Percentiles rank a stretch among this genome's conserved stretches.
phyloP scores from a whole-genome alignment of 2,797 vertebrate genomes.

The Apodemus agrarius region DNA sequence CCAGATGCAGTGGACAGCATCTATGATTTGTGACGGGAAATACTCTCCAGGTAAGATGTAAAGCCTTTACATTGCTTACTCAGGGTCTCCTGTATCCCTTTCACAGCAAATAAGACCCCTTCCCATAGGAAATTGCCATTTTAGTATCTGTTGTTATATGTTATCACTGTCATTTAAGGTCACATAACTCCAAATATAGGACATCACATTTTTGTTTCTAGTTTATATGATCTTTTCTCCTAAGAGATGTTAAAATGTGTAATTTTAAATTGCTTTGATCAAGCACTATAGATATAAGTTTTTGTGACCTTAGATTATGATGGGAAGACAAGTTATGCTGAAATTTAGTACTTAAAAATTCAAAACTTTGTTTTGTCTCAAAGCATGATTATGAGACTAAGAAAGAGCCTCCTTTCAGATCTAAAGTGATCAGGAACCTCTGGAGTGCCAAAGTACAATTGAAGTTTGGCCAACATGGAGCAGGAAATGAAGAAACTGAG shows the following conservation, averaged over 20 bases:
- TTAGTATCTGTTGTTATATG: constrained; percentile 16
- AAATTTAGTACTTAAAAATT: constrained; percentile 26
- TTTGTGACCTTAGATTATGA: background rate
- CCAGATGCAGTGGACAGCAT: background rate
- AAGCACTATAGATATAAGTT: constrained; percentile 13
- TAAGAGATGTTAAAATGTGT: background rate
- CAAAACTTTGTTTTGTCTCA: background rate
- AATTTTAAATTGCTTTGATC: background rate
- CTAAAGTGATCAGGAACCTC: background rate
- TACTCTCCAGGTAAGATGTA: background rate
- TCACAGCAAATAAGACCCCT: background rate
- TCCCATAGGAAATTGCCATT: background rate
- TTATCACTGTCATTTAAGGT: constrained; percentile 25
- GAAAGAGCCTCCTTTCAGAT: background rate
- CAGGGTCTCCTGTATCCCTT: background rate
- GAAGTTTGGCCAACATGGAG: background rate
- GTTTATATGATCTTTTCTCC: background rate
- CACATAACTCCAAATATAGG: constrained; percentile 12
- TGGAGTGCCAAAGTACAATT: background rate
- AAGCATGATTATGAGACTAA: background rate
- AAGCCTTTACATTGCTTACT: background rate
- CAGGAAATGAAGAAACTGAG: background rate
- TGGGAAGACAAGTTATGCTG: background rate
- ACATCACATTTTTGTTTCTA: background rate
- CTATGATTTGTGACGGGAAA: background rate